These are phyloP conservation scores for Irena cyanogastra DNA, from an alignment of 2,113 vertebrate genomes.

Conservation along the genomic window DNA sequence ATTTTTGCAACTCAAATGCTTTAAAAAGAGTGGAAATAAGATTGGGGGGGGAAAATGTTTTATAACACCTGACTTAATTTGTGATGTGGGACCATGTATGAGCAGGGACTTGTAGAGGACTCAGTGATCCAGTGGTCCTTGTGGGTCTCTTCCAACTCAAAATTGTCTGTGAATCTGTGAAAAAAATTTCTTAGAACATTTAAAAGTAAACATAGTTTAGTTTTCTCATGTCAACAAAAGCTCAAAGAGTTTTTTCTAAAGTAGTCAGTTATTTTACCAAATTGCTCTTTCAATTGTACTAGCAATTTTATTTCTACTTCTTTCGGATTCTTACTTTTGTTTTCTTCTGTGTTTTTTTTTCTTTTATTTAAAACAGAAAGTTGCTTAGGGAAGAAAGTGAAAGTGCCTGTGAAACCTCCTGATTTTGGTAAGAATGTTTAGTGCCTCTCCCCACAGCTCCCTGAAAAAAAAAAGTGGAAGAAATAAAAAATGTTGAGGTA, in stretches of 20 bases:
- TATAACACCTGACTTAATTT: background rate
- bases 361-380: background rate
- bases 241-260: background rate
- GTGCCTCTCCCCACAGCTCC: background rate
- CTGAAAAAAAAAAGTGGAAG: background rate
- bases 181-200: background rate
- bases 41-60: background rate
- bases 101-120: background rate
- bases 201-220: background rate
- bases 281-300: background rate
- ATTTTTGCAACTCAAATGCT: background rate
- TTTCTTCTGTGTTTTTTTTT: background rate
- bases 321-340: background rate
- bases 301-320: background rate
- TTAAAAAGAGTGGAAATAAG: background rate
- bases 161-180: background rate
- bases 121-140: background rate
- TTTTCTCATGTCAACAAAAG: background rate
- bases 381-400: background rate
- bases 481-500: background rate
- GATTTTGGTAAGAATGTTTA: constrained; percentile 31
- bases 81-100: background rate
- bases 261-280: background rate
- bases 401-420: background rate
- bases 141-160: background rate